These are phyloP conservation scores for Drymonia ruficornis DNA, from an alignment of 2,888 invertebrate genomes.

Conservation along the genomic window DNA sequence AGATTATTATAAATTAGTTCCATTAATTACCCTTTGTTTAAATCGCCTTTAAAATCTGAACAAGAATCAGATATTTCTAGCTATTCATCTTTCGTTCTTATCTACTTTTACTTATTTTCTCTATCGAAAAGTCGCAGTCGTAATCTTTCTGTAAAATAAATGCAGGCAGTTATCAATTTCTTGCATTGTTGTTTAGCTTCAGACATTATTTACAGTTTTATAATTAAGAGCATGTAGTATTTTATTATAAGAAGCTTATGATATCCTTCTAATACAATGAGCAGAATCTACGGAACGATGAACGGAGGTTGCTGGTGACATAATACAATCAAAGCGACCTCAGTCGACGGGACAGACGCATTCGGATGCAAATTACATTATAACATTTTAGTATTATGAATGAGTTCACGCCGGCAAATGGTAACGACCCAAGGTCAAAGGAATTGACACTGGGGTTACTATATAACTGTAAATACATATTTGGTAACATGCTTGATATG, in stretches of 20 bases:
- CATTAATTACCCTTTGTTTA: too few species aligned
- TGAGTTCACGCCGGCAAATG: constrained; percentile 52
- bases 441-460: constrained; percentile 37
- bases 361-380: constrained; percentile 64
- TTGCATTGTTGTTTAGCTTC: too few species aligned
- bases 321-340: constrained; percentile 47
- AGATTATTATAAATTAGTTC: too few species aligned
- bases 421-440: constrained; percentile 54
- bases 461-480: constrained; percentile 10
- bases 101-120: too few species aligned
- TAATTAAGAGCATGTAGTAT: constrained; percentile 10
- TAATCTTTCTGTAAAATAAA: too few species aligned
- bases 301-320: constrained; percentile 16
- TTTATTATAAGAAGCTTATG: background rate
- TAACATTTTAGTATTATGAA: constrained; percentile 53
- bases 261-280: background rate
- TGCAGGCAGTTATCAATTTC: too few species aligned
- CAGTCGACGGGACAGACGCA: constrained; percentile 41
- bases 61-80: too few species aligned
- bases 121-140: too few species aligned
- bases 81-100: too few species aligned
- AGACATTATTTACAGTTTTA: too few species aligned
- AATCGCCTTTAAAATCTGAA: too few species aligned
- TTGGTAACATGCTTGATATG: background rate
- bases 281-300: constrained; percentile 15